Evolutionary conservation across 1,140 invertebrate species (phyloP).

Genomic region (Calliopsis andreniformis): DNA sequence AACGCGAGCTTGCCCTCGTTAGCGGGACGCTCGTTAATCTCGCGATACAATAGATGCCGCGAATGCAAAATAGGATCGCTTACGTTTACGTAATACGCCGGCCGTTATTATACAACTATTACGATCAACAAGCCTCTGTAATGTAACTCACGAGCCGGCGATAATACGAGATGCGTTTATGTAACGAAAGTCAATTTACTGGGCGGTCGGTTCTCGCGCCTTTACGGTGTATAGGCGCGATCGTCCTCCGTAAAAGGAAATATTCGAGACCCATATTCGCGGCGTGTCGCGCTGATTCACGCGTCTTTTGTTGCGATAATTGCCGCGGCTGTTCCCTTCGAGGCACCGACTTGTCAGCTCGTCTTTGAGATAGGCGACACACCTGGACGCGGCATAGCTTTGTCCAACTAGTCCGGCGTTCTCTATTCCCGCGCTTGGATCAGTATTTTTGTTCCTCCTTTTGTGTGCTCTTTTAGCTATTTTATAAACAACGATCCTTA

Average conservation of each 20-base stretch:
- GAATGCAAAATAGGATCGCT: neutral
- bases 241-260: constrained; percentile 48
- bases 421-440: neutral
- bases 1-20: neutral
- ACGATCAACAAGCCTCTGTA: constrained; percentile 15
- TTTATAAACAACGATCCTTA: too few species aligned
- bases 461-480: neutral
- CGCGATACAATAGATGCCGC: neutral
- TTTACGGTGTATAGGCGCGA: constrained; percentile 2
- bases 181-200: constrained; percentile 34
- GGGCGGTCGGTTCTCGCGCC: neutral
- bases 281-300: constrained; percentile 55
- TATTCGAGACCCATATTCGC: constrained; percentile 50
- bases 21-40: neutral
- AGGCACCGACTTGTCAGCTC: neutral
- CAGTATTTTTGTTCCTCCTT: neutral
- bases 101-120: constrained; percentile 38
- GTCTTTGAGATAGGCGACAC: too few species aligned
- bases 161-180: constrained; percentile 36
- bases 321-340: constrained; percentile 25
- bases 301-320: constrained; percentile 55
- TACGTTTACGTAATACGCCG: constrained; percentile 19
- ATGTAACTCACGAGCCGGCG: neutral
- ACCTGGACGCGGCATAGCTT: too few species aligned
- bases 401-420: too few species aligned